These are phyloP conservation scores for Myripristis murdjan DNA, from an alignment of 2,797 vertebrate species.

Conservation along the genomic window DNA sequence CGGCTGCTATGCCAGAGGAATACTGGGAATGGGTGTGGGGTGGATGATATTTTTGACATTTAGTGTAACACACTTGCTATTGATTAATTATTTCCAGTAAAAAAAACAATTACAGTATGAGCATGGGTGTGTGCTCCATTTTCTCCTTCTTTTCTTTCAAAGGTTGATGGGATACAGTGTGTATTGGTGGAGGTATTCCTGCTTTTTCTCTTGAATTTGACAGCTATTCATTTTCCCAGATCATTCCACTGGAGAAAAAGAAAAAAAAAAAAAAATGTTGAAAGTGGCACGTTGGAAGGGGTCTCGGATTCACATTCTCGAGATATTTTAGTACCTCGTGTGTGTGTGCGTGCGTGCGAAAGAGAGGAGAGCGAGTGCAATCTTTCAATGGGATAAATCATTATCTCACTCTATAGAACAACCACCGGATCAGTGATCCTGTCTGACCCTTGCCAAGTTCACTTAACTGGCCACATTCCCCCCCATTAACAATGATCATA, in stretches of 20 bases:
- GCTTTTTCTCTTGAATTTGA: neutral
- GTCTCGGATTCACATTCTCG: neutral
- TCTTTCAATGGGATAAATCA: constrained; percentile 41
- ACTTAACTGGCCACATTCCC: constrained; percentile 48
- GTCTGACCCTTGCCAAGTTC: constrained; percentile 47
- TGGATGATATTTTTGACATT: neutral
- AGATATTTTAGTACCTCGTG: constrained; percentile 15
- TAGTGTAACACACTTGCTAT: neutral
- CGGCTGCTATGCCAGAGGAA: neutral
- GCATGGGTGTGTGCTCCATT: neutral
- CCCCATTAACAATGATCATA: constrained; percentile 66
- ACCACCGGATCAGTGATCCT: constrained; percentile 36
- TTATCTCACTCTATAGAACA: constrained; percentile 41
- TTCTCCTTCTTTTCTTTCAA: neutral
- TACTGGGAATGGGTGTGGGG: neutral
- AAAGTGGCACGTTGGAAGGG: too few species aligned
- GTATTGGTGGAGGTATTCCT: neutral
- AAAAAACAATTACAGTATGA: too few species aligned
- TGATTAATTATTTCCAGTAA: neutral
- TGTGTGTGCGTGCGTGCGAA: neutral
- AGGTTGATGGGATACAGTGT: neutral
- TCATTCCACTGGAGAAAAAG: neutral
- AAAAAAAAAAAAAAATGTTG: neutral
- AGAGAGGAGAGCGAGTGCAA: neutral
- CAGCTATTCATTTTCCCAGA: neutral